Evolutionary conservation across 2,797 vertebrate species (phyloP).

Genomic region (Paguma larvata): DNA sequence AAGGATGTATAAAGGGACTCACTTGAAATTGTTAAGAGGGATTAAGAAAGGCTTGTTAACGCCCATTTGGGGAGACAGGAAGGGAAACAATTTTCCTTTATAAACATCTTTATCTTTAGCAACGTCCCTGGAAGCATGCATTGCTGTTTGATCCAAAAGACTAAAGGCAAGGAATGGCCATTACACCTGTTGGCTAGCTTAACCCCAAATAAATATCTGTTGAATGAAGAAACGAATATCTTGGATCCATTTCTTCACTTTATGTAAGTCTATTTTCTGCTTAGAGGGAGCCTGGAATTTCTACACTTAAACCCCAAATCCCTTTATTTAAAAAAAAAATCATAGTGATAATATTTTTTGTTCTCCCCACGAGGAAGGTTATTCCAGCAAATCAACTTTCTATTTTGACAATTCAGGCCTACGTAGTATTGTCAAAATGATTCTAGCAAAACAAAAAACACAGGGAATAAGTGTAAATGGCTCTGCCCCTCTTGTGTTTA

Average conservation of each 20-base stretch:
- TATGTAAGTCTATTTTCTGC: neutral
- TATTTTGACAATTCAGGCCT: slow-evolving; percentile 21
- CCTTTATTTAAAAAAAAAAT: neutral
- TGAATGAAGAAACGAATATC: neutral
- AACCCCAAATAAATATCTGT: slow-evolving; percentile 5
- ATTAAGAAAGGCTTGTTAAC: slow-evolving; percentile 12
- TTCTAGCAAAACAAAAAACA: neutral
- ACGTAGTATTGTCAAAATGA: neutral
- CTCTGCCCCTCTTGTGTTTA: neutral
- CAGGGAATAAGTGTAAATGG: neutral
- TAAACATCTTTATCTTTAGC: slow-evolving; percentile 29
- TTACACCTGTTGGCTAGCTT: too few relatives aligned
- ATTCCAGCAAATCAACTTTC: slow-evolving; percentile 11
- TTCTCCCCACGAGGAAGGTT: neutral
- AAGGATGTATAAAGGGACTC: neutral
- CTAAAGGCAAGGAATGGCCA: neutral
- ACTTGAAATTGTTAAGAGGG: neutral
- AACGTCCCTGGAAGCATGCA: neutral
- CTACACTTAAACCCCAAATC: neutral
- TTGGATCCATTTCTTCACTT: neutral
- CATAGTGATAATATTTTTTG: neutral
- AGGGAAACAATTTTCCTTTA: neutral
- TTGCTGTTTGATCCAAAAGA: slow-evolving; percentile 18
- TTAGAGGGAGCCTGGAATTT: neutral
- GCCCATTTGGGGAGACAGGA: neutral